A percentile compares a stretch with the other conserved stretches of the same genome.
Evolutionary conservation across 1,140 invertebrate genomes (phyloP).

Genomic region (Mactra quadrangularis): DNA sequence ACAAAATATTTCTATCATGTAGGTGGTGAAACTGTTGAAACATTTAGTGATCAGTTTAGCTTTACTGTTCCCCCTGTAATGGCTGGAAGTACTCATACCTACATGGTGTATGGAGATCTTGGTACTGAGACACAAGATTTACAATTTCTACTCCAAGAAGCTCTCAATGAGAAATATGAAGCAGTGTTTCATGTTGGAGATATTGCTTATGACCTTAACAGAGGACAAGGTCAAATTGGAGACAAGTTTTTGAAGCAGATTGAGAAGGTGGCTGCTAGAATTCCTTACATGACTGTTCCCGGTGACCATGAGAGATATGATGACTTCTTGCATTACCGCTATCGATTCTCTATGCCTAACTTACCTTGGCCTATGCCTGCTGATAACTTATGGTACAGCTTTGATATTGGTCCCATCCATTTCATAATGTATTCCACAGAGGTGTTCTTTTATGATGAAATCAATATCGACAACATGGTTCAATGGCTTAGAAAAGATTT

Average conservation of each 20-base stretch:
- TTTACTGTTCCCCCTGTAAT: slow-evolving; percentile 67
- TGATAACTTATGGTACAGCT: slow-evolving; percentile 83
- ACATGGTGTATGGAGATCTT: slow-evolving; percentile 95
- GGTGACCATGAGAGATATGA: slow-evolving; percentile 83
- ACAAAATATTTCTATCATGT: slow-evolving; percentile 72
- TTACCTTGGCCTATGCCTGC: slow-evolving; percentile 76
- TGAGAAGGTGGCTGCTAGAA: slow-evolving; percentile 77
- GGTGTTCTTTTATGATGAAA: slow-evolving; percentile 65
- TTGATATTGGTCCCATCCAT: slow-evolving; percentile 79
- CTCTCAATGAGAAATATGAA: slow-evolving; percentile 91
- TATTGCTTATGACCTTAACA: slow-evolving; percentile 82
- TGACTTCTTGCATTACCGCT: slow-evolving; percentile 77
- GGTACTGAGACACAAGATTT: slow-evolving; percentile 93
- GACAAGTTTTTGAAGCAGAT: slow-evolving; percentile 81
- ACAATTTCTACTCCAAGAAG: slow-evolving; percentile 91
- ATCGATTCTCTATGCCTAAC: slow-evolving; percentile 82
- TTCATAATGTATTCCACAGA: slow-evolving; percentile 79
- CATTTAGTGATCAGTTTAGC: slow-evolving; percentile 67
- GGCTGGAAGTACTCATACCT: slow-evolving; percentile 59
- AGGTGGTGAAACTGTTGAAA: slow-evolving; percentile 58
- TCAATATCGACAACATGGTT: slow-evolving; percentile 64
- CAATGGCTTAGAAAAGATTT: slow-evolving; percentile 78
- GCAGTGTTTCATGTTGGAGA: slow-evolving; percentile 93
- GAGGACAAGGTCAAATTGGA: slow-evolving; percentile 76
- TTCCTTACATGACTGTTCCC: slow-evolving; percentile 84